Evolutionary conservation across 2,888 invertebrate genomes (phyloP), one percentile per base, ranked within the genome.

Genomic region (Subacronicta megacephala): DNA sequence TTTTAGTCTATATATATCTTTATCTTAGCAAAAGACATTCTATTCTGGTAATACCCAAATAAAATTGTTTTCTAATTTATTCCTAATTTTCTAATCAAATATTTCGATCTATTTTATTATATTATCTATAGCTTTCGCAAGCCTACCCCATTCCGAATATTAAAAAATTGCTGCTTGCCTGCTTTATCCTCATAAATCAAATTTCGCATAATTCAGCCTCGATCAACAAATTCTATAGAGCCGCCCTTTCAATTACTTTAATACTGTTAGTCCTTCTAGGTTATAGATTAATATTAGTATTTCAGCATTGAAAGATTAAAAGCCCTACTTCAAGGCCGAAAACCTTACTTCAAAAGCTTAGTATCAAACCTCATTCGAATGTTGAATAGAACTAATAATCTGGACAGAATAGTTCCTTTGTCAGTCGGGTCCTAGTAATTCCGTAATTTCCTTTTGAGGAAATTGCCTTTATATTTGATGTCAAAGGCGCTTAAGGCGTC

Each of bases 381-480:
- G 58, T 62, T 67, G 58, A 73, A 57, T 78, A 62, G 61, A 69
- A 62, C 52, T 78, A 77, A 83, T 75, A 70, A 66, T 69, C 71
- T 57, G 56, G 50, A 57, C 66, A 66, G 72, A 84, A 86, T 80
- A 74, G 71, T 78, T 72, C 75, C 63, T 82, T 88, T 85, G 83
- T 83, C 60, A 62, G 38, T 62, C 49, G 52, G 77, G 77, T 82
- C 76, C 68, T 72, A 73, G 73, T 77, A 83, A 85, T 84, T 81
- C 80, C 78, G 82, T 88, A 89, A 89, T 90, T 89, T 90, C 89
- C 90, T 86, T 74, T 54, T 35, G 62, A 84, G 90, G 90, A 90
- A 91, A 90, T 90, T 89, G 82, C 84, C 76, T 83, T 88, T 84
- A 73, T 84, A 71, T 65, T 77, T 58, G 56, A 59, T 73, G 66